Evolutionary conservation across 1,140 invertebrate genomes (phyloP), one percentile per base, ranked within the genome.

Genomic region (Cotesia glomerata): DNA sequence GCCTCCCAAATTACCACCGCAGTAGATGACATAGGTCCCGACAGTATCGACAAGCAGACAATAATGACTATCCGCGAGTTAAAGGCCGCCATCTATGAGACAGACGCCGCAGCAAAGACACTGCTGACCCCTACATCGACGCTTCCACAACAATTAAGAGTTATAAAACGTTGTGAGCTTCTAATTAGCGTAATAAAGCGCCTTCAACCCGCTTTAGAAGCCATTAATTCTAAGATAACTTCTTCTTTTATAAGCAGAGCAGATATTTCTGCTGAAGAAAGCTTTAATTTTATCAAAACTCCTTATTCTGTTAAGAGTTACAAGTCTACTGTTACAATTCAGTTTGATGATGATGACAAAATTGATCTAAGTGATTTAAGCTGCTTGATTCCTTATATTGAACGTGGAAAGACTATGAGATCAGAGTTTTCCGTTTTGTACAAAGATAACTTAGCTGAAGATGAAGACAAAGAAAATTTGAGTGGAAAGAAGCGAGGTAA

Each of bases 11-110:
- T 86, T 8, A 83, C 81, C 11, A 76, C 76, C 3, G 80, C 83
- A 11, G 69, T 87, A 9, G 79, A 82, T 64, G 86, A 87, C 51
- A 82, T 87, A 71, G 85, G 84, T n/a, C 75, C 66, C n/a, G 82
- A 86, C 54, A 83, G 80, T 32, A 79, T 87, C 9, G 80, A 86
- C 49, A 79, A 81, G 49, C 82, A 81, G 70, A 86, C 81, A 0
- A 79, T 82, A 56, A 86, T 85, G 79, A 84, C 81, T 69, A 80
- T 82, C 45, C 79, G 81, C 32, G 85, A 86, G 79, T 72, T 87
- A 11, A 87, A 87, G 82, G 80, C 84, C 85, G 86, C 84, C 4
- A 87, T 86, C 75, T 86, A 77, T 71, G 85, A 87, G 74, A 78
- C 82, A 35, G 81, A 85, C 64, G 69, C 70, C 35, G 84, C 85